A percentile compares a stretch with the other conserved stretches of the same genome.
Conservation (phyloP, 2,113 vertebrate genomes). For the Paramisgurnus dabryanus region DNA sequence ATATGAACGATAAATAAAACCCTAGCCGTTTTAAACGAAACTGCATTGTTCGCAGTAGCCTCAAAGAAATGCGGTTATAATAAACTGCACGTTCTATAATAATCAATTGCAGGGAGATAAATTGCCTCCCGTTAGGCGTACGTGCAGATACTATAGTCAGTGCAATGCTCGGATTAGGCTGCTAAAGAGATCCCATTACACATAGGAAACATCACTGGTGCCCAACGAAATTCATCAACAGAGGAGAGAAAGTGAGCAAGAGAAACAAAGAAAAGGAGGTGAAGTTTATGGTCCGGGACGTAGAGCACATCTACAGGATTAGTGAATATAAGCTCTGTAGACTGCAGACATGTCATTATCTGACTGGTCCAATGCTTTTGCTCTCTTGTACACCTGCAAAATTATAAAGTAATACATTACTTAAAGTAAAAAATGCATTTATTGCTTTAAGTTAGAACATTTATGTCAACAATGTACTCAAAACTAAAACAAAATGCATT, state of each 20-base stretch:
- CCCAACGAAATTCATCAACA: conserved; percentile 58
- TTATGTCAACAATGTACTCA: background rate
- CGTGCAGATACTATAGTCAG: conserved; percentile 60
- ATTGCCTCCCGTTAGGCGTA: conserved; percentile 39
- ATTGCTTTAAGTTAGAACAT: background rate
- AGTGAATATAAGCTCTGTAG: conserved; percentile 99
- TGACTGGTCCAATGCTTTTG: conserved; percentile 99
- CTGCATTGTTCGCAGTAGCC: conserved; percentile 37
- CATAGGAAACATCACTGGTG: conserved; percentile 57
- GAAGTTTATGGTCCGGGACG: conserved; percentile 66
- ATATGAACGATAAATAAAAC: conserved; percentile 53
- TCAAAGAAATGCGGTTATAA: conserved; percentile 4
- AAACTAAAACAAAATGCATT: background rate
- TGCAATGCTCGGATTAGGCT: conserved; percentile 67
- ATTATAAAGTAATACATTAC: conserved; percentile 47
- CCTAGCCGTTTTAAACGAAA: conserved; percentile 43
- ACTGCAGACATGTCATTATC: conserved; percentile 99
- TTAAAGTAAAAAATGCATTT: background rate
- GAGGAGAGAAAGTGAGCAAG: conserved; percentile 64
- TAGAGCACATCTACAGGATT: conserved; percentile 65
- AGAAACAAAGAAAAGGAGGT: conserved; percentile 33
- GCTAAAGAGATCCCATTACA: conserved; percentile 60
- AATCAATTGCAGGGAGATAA: conserved; percentile 30
- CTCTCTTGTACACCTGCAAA: conserved; percentile 94
- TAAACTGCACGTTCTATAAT: conserved; percentile 18